These are phyloP conservation scores for Mythimna impura DNA, from an alignment of 2,888 invertebrate species.

Conservation along the genomic window DNA sequence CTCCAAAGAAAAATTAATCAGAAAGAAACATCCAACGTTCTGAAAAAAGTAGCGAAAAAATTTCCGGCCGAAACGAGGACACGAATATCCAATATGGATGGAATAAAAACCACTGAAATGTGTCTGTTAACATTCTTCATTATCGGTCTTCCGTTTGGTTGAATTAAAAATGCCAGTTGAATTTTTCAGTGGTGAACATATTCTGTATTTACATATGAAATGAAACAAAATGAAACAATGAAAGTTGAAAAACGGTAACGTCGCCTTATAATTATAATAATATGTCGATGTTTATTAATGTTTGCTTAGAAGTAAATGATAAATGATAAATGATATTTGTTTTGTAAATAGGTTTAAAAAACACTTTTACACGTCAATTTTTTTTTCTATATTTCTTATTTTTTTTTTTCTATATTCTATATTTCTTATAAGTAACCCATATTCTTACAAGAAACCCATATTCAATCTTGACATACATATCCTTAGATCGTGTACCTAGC, in stretches of 20 bases:
- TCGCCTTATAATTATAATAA: too few species aligned
- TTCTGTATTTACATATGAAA: slow-evolving; percentile 17
- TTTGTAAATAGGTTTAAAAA: too few species aligned
- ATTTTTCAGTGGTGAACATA: background rate
- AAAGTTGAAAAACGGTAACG: background rate
- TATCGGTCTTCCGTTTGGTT: slow-evolving; percentile 16
- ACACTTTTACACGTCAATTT: too few species aligned
- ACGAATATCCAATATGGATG: slow-evolving; percentile 29
- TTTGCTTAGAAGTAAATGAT: too few species aligned
- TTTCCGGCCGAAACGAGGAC: slow-evolving; percentile 18
- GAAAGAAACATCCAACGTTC: slow-evolving; percentile 11
- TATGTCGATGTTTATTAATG: too few species aligned
- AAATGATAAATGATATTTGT: too few species aligned
- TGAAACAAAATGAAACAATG: background rate
- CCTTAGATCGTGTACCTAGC: too few species aligned
- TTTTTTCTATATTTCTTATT: too few species aligned
- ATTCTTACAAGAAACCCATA: too few species aligned
- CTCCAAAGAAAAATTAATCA: slow-evolving; percentile 1
- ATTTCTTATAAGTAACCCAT: too few species aligned
- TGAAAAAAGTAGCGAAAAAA: slow-evolving; percentile 13
- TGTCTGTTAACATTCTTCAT: slow-evolving; percentile 28
- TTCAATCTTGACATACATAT: too few species aligned
- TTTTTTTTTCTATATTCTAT: too few species aligned
- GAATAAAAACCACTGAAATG: slow-evolving; percentile 37
- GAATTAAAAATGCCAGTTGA: slow-evolving; percentile 32